Base-by-base conservation (phyloP, 2,888 invertebrate species). In the Apoderus coryli region DNA sequence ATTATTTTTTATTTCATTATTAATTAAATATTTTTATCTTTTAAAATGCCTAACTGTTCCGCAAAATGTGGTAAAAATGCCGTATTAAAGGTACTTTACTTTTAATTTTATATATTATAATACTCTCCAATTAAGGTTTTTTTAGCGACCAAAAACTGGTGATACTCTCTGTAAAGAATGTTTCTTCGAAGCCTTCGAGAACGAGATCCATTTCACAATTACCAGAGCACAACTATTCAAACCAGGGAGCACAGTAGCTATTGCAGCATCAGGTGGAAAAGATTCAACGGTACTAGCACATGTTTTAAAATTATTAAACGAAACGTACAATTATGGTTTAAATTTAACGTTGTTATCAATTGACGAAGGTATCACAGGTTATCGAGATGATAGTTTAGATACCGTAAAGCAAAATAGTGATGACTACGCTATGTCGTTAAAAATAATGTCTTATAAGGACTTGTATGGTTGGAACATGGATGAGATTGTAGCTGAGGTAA, bases 381-480 rank as follows among this genome's bases (percentile, higher is more conserved):
- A 89, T 55, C 65, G 96, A 43, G 95, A 96, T 58, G 95, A 96
- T 55, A 95, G 95, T 54, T 64, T 95, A 31, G 81, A 93, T 61
- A 95, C 95, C 2, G 98, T 98, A 0, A 88, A 93, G 54, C 73
- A 81, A 52, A 98, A 98, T 54, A 70, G 85, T 33, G 77, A 84
- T 46, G 92, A 96, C 55, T 98, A 96, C 63, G 72, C 75, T 45
- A 77, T 99, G 63, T 80, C 90, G 2, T 61, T 99, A 22, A 92
- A 86, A 63, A 89, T 98, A 37, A 64, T 96, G 4, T 95, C 95
- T 0, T 98, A 98, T 52, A 81, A 93, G 62, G 92, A 96, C 46
- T 63, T 98, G 3, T 98, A 96, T 63, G 95, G 95, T 0, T 99
- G 98, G 98, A 95, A 96, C 3, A 95, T 95, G 93, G 98, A 99